Base-by-base conservation (phyloP, 2,113 vertebrate genomes). In the Tychaedon coryphoeus region DNA sequence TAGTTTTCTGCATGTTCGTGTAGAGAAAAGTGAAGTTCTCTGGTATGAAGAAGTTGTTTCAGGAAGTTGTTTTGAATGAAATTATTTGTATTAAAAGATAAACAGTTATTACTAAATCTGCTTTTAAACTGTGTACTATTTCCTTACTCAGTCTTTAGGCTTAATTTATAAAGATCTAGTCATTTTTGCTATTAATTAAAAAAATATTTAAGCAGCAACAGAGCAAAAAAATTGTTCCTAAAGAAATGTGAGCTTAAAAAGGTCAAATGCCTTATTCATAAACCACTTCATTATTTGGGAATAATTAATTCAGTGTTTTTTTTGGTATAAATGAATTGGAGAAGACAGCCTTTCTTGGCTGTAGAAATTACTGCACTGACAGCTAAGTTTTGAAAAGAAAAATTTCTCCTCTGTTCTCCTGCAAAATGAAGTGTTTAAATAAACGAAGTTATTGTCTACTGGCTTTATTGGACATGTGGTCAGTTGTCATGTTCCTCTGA, bases 401-500 rank as follows among this genome's bases (percentile, higher is more conserved):
- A 87, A 61, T 9, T 40, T 78, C 51, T 69, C 72, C 10, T 86
- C 88, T 80, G 65, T 81, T 90, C 89, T 86, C 72, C 47, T 96
- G 72, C 67, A 94, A 94, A 94, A 83, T 86, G 79, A 97, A 95
- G 91, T 93, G 94, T 97, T 96, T 97, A 96, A 98, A 97, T 98
- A 97, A 98, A 95, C 81, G 71, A 82, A 97, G 92, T 97, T 97
- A 97, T 98, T 98, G 97, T 98, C 97, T 97, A 72, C 97, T 96
- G 85, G 84, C 78, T 96, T 98, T 98, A 96, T 97, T 97, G 98
- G 98, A 98, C 98, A 99, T 99, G 98, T 99, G 98, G 98, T 98
- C 98, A 99, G 97, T 98, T 99, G 98, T 99, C 98, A 98, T 98
- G 98, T 98, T 98, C 97, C 97, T 98, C 98, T 98, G 98, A 98